Evolutionary conservation across 2,797 vertebrate genomes (phyloP).

Genomic region (Anisognathus igniventris): DNA sequence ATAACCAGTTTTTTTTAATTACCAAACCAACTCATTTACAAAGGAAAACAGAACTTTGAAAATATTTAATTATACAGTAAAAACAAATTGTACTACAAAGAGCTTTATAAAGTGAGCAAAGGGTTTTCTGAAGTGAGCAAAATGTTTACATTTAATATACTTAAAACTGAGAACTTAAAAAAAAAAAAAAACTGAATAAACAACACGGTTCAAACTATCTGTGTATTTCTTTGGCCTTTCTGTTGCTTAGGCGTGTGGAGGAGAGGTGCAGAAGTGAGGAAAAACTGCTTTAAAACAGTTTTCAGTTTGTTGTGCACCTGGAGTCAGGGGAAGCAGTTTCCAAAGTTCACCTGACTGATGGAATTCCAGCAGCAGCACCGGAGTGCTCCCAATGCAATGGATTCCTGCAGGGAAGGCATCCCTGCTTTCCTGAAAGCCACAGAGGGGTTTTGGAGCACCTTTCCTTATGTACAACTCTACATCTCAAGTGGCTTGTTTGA

Average conservation of each 20-base stretch:
- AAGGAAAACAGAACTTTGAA: conserved; percentile 46
- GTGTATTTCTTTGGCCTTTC: not conserved
- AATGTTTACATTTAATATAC: conserved; percentile 56
- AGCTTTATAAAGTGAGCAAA: conserved; percentile 48
- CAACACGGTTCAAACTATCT: not conserved
- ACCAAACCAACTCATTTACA: conserved; percentile 50
- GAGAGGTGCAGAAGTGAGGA: not conserved
- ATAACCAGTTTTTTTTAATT: conserved; percentile 60
- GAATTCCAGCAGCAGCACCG: not conserved
- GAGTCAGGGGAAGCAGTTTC: not conserved
- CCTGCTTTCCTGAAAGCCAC: not conserved
- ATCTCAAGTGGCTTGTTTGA: not conserved
- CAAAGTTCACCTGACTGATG: rapidly evolving
- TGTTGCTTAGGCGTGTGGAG: not conserved
- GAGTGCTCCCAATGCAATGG: not conserved
- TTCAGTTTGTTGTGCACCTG: not conserved
- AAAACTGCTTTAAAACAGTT: not conserved
- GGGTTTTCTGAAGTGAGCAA: conserved; percentile 13
- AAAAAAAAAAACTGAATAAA: conserved; percentile 7
- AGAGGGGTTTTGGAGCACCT: not conserved
- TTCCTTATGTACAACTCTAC: not conserved
- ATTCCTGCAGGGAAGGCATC: not conserved
- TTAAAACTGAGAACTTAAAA: conserved; percentile 59
- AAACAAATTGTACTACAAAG: conserved; percentile 51
- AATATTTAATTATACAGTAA: conserved; percentile 60